Evolutionary conservation across 2,888 invertebrate genomes (phyloP), one percentile per base, ranked within the genome.

Genomic region (Drosophila prolongata): DNA sequence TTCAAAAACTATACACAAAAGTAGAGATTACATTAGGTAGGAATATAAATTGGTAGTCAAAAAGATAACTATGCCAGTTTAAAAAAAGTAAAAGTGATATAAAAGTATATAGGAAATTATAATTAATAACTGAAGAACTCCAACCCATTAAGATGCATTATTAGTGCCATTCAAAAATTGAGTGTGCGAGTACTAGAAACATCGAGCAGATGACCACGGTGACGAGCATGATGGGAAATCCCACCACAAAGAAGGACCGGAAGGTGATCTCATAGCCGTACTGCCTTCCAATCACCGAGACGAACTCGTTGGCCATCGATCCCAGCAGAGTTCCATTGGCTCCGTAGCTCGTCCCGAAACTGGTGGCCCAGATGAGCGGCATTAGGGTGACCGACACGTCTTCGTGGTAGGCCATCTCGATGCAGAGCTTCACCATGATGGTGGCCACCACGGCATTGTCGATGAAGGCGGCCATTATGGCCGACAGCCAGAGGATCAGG

Each of bases 291-390:
- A 34, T 11, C 4, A 13, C 11, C 6, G 11, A 9, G 11, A 19
- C 19, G n/a, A 59, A 58, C 11, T 59, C 58, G 2, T 58, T 59
- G 30, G 30, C n/a, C 9, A 57, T 2, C 34, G 58, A 40, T 0
- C 30, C 58, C 58, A 59, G 9, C 19, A 59, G 8, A 0, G 59
- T 24, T 1, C 58, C 58, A 14, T 19, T 59, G 58, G 59, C 40
- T 0, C 58, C 58, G 13, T 34, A 59, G 30, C 19, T 34, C 2
- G 19, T 1, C 1, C 58, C 58, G 1, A 58, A 30, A 9, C n/a
- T 10, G 1, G 38, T 19, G 19, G 58, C 58, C 58, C 58, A 59
- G 4, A 24, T 4, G 1, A 59, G 40, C 3, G 58, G 14, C n/a
- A 58, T 8, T 1, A 59, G 6, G 6, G n/a, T 9, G 1, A 59